Conservation (phyloP, 2,888 invertebrate species). For the Temnothorax ravouxi region DNA sequence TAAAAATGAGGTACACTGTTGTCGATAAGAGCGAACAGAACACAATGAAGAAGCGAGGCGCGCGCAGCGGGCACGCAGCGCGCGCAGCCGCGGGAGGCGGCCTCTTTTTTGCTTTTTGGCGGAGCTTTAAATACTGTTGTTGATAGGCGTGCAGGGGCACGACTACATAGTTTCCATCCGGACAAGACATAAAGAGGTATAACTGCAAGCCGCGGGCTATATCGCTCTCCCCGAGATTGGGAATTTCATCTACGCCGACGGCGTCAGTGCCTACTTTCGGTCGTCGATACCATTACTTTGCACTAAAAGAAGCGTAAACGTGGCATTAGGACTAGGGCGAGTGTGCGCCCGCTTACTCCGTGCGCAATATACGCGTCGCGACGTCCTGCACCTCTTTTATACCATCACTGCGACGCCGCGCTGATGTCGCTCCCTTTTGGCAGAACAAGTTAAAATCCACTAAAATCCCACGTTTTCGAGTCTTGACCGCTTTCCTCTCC, state of each 20-base stretch:
- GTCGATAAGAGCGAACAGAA: too few species aligned
- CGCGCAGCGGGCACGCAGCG: too few species aligned
- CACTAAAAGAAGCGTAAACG: slow-evolving; percentile 75
- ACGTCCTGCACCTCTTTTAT: slow-evolving; percentile 19
- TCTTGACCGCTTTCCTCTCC: slow-evolving; percentile 41
- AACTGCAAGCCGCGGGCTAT: slow-evolving; percentile 36
- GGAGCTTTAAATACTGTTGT: too few species aligned
- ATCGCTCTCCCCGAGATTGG: slow-evolving; percentile 21
- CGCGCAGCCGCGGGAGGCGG: too few species aligned
- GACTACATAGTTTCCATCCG: too few species aligned
- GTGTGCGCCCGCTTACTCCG: slow-evolving; percentile 18
- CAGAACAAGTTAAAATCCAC: slow-evolving; percentile 43
- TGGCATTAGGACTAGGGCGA: slow-evolving; percentile 69
- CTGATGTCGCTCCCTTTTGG: slow-evolving; percentile 28
- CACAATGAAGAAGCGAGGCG: too few species aligned
- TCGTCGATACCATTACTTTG: slow-evolving; percentile 76
- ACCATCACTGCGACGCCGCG: slow-evolving; percentile 25
- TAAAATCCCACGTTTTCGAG: slow-evolving; percentile 24
- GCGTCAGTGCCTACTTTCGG: slow-evolving; percentile 65
- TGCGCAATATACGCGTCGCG: slow-evolving; percentile 7
- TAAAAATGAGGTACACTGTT: too few species aligned
- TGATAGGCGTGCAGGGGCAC: too few species aligned
- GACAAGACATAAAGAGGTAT: too few species aligned
- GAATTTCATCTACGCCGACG: slow-evolving; percentile 26
- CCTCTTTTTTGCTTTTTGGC: too few species aligned